phyloP scores from a whole-genome alignment of 2,888 invertebrate genomes.

The Phengaris arion region DNA sequence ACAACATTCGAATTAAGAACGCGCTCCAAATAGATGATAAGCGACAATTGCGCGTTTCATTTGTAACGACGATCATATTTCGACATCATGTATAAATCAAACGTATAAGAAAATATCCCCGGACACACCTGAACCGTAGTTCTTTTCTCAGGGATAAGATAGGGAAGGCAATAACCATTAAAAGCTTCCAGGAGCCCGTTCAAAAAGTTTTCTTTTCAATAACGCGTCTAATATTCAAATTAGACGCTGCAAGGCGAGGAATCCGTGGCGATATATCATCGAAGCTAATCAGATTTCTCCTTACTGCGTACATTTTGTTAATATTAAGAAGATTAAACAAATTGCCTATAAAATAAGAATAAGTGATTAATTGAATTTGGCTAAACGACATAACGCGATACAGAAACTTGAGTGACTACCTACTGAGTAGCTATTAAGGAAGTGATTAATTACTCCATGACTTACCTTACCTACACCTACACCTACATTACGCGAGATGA shows the following conservation, averaged over 20 bases:
- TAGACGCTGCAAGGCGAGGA: slow-evolving; percentile 71
- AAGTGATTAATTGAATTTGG: slow-evolving; percentile 16
- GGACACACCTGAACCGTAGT: slow-evolving; percentile 53
- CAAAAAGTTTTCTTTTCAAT: slow-evolving; percentile 77
- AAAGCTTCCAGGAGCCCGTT: slow-evolving; percentile 69
- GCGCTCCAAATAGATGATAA: slow-evolving; percentile 64
- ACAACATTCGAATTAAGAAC: slow-evolving; percentile 70
- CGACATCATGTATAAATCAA: slow-evolving; percentile 28
- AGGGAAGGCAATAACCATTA: slow-evolving; percentile 75
- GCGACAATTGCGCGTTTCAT: slow-evolving; percentile 45
- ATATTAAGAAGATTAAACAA: slow-evolving; percentile 62
- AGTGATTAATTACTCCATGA: not conserved
- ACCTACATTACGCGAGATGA: too few relatives aligned
- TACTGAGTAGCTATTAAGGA: not conserved
- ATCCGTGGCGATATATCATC: slow-evolving; percentile 75
- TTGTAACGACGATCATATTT: slow-evolving; percentile 28
- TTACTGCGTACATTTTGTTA: slow-evolving; percentile 58
- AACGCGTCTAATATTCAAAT: slow-evolving; percentile 80
- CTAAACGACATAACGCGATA: slow-evolving; percentile 25
- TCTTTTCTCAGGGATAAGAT: slow-evolving; percentile 51
- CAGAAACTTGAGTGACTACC: not conserved
- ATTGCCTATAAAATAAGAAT: slow-evolving; percentile 46
- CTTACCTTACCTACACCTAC: not conserved
- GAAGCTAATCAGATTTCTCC: slow-evolving; percentile 71
- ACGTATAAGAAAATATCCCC: slow-evolving; percentile 34